Percentiles rank a stretch among this genome's conserved stretches.
Conservation (phyloP, 2,113 vertebrate genomes). For the Sterna hirundo region DNA sequence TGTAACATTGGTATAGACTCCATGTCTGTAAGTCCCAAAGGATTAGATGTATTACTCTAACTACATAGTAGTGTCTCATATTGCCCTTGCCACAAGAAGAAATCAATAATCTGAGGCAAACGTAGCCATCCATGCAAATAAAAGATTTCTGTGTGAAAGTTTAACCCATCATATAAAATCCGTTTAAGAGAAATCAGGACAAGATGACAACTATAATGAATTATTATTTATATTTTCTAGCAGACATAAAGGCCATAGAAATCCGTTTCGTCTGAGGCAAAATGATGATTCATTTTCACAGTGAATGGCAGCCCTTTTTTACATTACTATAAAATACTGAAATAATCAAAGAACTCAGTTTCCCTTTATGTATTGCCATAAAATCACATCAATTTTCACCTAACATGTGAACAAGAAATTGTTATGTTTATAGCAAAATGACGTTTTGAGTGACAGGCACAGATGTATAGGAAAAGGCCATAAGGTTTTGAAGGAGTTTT, state of each 20-base stretch:
- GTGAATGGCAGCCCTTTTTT: background rate
- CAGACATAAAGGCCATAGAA: conserved; percentile 1
- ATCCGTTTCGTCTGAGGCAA: background rate
- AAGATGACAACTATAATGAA: background rate
- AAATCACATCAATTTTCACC: background rate
- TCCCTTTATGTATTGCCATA: background rate
- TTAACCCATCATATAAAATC: background rate
- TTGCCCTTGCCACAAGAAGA: background rate
- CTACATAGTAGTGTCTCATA: background rate
- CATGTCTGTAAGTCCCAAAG: background rate
- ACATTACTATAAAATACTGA: background rate
- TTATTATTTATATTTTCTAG: conserved; percentile 12
- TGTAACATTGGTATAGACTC: conserved; percentile 15
- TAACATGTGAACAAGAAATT: background rate
- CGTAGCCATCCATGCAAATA: conserved; percentile 22
- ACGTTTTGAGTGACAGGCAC: background rate
- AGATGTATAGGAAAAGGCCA: background rate
- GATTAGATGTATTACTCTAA: conserved; percentile 39
- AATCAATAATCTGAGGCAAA: conserved; percentile 12
- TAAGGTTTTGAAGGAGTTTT: background rate
- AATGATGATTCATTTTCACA: background rate
- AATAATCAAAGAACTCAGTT: background rate
- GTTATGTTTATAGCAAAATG: background rate
- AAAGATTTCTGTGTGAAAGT: background rate
- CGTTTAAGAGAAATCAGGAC: conserved; percentile 15